phyloP scores from a whole-genome alignment of 2,797 vertebrate genomes.

The Morelia viridis region DNA sequence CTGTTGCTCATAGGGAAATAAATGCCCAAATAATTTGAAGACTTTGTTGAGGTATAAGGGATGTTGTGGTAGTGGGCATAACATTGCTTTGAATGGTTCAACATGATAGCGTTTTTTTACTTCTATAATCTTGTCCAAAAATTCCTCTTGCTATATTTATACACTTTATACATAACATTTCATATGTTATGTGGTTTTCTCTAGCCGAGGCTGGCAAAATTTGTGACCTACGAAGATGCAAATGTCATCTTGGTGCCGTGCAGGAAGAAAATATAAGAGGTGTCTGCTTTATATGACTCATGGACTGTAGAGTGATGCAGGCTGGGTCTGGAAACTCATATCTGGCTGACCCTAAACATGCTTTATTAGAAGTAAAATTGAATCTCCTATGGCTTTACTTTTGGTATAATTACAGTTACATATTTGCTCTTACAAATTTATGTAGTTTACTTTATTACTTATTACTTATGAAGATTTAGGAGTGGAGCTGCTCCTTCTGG shows the following conservation, averaged over 20 bases:
- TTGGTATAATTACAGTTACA: not conserved
- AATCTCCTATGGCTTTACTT: not conserved
- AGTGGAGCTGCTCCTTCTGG: not conserved
- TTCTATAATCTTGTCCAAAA: not conserved
- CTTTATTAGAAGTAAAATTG: not conserved
- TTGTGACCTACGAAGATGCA: not conserved
- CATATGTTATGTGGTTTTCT: not conserved
- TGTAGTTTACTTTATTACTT: not conserved
- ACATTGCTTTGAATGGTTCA: not conserved
- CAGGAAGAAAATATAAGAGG: not conserved
- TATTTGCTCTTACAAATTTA: not conserved
- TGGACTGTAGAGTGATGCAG: not conserved
- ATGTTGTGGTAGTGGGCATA: not conserved
- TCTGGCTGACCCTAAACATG: not conserved
- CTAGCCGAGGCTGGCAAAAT: not conserved
- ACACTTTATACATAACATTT: no score
- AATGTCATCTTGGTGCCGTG: not conserved
- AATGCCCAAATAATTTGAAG: not conserved
- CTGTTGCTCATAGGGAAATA: not conserved
- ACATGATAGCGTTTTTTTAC: slow-evolving; percentile 9
- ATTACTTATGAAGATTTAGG: not conserved
- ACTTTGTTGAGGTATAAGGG: not conserved
- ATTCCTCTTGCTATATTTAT: not conserved
- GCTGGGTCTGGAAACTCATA: not conserved
- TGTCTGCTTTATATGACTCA: not conserved